Evolutionary conservation across 2,797 vertebrate species (phyloP).

Genomic region (Cheirogaleus major): DNA sequence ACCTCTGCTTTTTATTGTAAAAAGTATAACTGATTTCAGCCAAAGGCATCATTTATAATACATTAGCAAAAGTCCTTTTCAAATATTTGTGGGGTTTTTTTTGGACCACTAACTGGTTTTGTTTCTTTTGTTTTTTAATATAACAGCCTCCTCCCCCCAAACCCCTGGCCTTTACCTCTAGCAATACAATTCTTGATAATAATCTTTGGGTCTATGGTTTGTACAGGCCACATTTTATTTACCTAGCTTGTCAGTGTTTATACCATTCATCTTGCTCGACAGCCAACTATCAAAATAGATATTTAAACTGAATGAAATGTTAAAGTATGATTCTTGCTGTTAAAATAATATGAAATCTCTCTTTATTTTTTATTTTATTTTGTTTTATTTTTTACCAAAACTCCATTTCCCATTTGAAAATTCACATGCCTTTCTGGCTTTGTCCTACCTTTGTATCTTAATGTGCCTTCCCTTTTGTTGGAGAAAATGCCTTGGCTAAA

Average conservation of each 20-base stretch:
- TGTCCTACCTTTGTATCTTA: background rate
- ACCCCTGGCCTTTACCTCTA: background rate
- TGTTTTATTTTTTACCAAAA: background rate
- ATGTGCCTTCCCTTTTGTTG: background rate
- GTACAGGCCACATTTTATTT: background rate
- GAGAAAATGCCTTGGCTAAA: background rate
- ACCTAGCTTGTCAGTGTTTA: background rate
- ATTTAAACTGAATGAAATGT: constrained; percentile 7
- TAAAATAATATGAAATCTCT: background rate
- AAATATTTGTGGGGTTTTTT: background rate
- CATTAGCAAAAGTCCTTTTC: background rate
- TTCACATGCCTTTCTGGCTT: background rate
- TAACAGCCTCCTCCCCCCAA: background rate
- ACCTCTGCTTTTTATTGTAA: background rate
- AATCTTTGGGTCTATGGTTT: background rate
- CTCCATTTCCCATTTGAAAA: background rate
- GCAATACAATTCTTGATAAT: background rate
- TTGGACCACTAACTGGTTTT: background rate
- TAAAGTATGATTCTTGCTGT: background rate
- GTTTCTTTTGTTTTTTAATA: background rate
- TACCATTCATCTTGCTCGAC: background rate
- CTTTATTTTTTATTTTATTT: background rate
- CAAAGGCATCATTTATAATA: background rate
- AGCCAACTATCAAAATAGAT: background rate
- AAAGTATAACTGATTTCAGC: background rate